Evolutionary conservation across 2,113 vertebrate species (phyloP), one percentile per base, ranked within the genome.

Genomic region (Alligator sinensis): DNA sequence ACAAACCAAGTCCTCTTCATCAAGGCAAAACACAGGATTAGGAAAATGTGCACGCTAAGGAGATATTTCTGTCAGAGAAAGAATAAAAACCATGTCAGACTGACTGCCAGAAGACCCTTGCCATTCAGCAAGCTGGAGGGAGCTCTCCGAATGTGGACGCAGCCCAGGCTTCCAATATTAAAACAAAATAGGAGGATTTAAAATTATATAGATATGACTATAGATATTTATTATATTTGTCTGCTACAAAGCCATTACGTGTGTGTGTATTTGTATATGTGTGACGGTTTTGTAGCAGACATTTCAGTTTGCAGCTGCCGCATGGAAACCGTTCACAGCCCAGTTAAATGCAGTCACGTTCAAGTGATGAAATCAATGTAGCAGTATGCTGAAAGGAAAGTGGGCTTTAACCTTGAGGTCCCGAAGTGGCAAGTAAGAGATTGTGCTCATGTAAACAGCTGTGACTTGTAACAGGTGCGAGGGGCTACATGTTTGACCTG

Each of bases 351-450:
- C 3, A 22, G 22, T 70, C 5, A 3, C 1, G 9, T 3, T 58
- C 9, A 55, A 77, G 80, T 70, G 30, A 17, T 14, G 88, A 79
- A 63, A 54, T 16, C 63, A 64, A 38, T 21, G 60, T 74, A 74
- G 12, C 64, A 0, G 74, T 66, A 2, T 60, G 21, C 93, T 80
- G 24, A 24, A 91, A 84, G 62, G 80, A 91, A 93, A 95, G 85
- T 6, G 68, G n/a, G 77, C 27, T 97, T 94, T 96, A 91, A 96
- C 92, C 86, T 95, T 96, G 96, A 95, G 94, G 91, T 93, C 91
- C 92, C 94, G 94, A 93, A 97, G 80, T 86, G 88, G 92, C 91
- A 94, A 83, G 92, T 90, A 91, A 92, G 92, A 87, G 84, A 87
- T 84, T 77, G 91, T 94, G 93, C 90, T 95, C 62, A 79, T 91